A percentile compares a stretch with the other conserved stretches of the same genome.
Conservation (phyloP, 2,113 vertebrate species). For the Lagopus leucura region DNA sequence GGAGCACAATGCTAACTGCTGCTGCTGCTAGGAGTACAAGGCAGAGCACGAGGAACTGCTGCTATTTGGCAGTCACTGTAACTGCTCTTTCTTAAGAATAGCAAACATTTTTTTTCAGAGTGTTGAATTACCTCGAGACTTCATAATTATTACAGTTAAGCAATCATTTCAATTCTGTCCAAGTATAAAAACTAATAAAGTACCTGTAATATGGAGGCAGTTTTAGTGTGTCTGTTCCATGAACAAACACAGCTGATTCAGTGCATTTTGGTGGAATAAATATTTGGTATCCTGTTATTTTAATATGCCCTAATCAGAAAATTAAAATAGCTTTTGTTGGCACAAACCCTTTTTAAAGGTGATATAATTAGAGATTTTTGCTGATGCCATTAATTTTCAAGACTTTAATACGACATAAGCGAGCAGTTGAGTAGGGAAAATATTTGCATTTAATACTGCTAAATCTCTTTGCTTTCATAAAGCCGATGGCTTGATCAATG, state of each 20-base stretch:
- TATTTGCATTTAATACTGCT: slow-evolving; percentile 35
- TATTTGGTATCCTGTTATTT: slow-evolving; percentile 43
- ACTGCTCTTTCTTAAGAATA: slow-evolving; percentile 50
- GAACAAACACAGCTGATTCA: slow-evolving; percentile 45
- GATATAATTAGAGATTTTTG: slow-evolving; percentile 39
- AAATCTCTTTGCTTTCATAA: slow-evolving; percentile 25
- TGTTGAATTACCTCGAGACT: slow-evolving; percentile 47
- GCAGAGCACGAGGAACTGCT: slow-evolving; percentile 7
- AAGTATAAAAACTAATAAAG: slow-evolving; percentile 59
- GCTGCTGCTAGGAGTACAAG: not conserved
- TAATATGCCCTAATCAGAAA: slow-evolving; percentile 42
- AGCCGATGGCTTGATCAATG: slow-evolving; percentile 1
- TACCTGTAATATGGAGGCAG: slow-evolving; percentile 7
- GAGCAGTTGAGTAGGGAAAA: not conserved
- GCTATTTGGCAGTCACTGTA: slow-evolving; percentile 35
- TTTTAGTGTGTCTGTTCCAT: slow-evolving; percentile 46
- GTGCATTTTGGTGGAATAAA: slow-evolving; percentile 31
- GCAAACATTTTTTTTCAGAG: slow-evolving; percentile 33
- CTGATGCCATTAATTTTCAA: slow-evolving; percentile 47
- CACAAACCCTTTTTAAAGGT: slow-evolving; percentile 1
- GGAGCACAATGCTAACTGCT: not conserved
- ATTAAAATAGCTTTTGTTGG: slow-evolving; percentile 40
- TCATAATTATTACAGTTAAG: slow-evolving; percentile 55
- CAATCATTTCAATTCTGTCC: slow-evolving; percentile 54
- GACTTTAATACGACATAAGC: slow-evolving; percentile 35